These are phyloP conservation scores for Esox lucius DNA, from an alignment of 2,797 vertebrate species.

Conservation along the genomic window DNA sequence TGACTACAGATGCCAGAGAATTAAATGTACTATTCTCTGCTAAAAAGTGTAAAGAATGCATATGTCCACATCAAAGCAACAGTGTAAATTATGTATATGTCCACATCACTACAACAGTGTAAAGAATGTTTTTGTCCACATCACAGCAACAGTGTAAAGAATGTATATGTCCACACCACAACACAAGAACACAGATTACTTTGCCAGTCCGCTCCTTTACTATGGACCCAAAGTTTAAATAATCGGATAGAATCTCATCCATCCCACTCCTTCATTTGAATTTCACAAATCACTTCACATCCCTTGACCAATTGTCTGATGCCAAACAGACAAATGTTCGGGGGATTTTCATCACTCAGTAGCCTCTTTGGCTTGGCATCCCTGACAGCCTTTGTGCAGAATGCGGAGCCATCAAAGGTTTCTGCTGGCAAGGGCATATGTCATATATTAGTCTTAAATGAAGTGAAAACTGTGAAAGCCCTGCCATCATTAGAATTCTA, in stretches of 20 bases:
- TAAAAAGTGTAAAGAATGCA: background rate
- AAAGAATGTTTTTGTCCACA: too few relatives aligned
- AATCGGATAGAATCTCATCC: too few relatives aligned
- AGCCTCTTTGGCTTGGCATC: constrained; percentile 42
- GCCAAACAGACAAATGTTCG: constrained; percentile 53
- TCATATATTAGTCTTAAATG: constrained; percentile 74
- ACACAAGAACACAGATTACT: background rate
- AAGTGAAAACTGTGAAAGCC: constrained; percentile 71
- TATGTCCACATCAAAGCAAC: background rate
- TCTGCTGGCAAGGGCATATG: constrained; percentile 65
- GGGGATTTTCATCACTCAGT: constrained; percentile 27
- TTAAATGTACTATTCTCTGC: too few relatives aligned
- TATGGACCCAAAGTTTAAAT: too few relatives aligned
- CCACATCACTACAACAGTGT: background rate
- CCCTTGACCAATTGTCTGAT: constrained; percentile 66
- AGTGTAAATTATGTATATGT: constrained; percentile 4
- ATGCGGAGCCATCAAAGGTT: constrained; percentile 67
- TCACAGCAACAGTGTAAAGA: too few relatives aligned
- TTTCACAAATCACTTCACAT: constrained; percentile 55
- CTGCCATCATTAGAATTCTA: constrained; percentile 67
- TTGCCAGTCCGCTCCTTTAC: background rate
- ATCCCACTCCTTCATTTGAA: constrained; percentile 44
- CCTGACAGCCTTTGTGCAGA: constrained; percentile 62
- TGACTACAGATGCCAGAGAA: too few relatives aligned
- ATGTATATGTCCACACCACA: background rate